A percentile compares a stretch with the other conserved stretches of the same genome.
Evolutionary conservation across 2,113 vertebrate species (phyloP).

Genomic region (Sylvia atricapilla): DNA sequence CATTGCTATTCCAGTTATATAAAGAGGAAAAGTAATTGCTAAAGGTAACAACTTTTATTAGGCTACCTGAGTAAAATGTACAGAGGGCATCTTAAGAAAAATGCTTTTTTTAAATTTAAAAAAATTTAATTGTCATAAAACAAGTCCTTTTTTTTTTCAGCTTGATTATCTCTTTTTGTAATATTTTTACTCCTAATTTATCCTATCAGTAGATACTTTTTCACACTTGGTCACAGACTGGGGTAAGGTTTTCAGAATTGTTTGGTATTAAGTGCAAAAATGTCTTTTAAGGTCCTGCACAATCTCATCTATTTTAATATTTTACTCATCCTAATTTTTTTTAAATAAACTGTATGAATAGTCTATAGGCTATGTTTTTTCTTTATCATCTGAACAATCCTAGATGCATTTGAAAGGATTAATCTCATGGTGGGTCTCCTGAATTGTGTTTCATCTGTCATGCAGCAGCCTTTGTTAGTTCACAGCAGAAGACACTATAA

Average conservation of each 20-base stretch:
- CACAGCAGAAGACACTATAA: slow-evolving; percentile 11
- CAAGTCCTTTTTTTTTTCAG: neutral
- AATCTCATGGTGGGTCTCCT: neutral
- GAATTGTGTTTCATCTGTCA: slow-evolving; percentile 39
- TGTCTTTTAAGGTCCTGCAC: neutral
- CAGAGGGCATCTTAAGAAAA: neutral
- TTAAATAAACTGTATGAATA: neutral
- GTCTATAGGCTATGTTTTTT: neutral
- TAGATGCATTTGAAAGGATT: slow-evolving; percentile 19
- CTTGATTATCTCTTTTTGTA: neutral
- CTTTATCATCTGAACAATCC: neutral
- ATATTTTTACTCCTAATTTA: neutral
- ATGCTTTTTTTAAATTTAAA: neutral
- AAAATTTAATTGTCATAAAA: neutral
- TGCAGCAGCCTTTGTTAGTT: slow-evolving; percentile 38
- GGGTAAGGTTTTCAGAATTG: neutral
- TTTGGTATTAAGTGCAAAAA: neutral
- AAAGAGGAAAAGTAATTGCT: neutral
- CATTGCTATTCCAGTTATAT: neutral
- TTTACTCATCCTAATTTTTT: neutral
- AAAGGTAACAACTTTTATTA: neutral
- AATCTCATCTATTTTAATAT: neutral
- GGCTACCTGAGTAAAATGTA: neutral
- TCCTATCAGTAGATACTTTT: neutral
- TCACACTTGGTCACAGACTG: neutral